Conservation (phyloP, 2,113 vertebrate species). For the Barbus barbus region DNA sequence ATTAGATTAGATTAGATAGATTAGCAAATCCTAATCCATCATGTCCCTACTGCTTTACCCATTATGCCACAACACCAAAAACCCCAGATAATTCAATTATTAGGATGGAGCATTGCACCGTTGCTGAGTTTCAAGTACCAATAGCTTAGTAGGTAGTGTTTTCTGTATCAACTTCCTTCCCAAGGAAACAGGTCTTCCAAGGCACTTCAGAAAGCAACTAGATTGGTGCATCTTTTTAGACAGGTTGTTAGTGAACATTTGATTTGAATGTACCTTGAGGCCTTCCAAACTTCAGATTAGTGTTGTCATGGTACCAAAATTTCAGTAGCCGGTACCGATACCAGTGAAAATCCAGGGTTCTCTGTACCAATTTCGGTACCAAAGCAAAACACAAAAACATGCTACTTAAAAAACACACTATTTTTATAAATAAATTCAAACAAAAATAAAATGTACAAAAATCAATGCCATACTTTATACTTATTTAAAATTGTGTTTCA, state of each 20-base stretch:
- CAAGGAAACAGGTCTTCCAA: neutral
- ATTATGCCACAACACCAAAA: neutral
- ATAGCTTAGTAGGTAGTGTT: neutral
- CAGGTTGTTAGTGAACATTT: neutral
- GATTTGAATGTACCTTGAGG: neutral
- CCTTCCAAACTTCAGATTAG: neutral
- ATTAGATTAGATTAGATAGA: no score
- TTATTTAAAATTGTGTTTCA: no score
- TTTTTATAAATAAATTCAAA: no score
- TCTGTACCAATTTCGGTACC: no score
- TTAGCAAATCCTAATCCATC: conserved; percentile 38
- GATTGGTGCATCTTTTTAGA: neutral
- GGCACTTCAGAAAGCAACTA: neutral
- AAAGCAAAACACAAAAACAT: no score
- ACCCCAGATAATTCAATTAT: conserved; percentile 23
- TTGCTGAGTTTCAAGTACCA: neutral
- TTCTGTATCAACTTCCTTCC: neutral
- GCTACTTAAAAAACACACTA: no score
- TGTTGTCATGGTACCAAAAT: no score
- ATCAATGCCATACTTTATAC: no score
- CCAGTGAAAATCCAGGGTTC: no score
- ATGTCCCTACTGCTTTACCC: neutral
- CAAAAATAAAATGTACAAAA: no score
- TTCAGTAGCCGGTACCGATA: no score
- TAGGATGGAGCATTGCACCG: neutral